Conservation (phyloP, 2,113 vertebrate species). For the Spermophilus dauricus region DNA sequence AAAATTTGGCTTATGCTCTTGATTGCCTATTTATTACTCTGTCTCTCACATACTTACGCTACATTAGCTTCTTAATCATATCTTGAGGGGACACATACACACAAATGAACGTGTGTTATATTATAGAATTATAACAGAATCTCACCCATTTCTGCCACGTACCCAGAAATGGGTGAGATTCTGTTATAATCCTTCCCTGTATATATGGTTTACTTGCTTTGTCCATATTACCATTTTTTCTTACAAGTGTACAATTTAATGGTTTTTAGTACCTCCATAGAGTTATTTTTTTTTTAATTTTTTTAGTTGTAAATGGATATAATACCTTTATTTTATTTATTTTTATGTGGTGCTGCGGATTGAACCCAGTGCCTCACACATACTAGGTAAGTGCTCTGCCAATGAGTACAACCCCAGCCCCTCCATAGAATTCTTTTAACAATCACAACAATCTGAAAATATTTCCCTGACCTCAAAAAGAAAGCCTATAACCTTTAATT, state of each 20-base stretch:
- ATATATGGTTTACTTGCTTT: not conserved
- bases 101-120: not conserved
- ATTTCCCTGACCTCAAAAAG: slow-evolving; percentile 16
- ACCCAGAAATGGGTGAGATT: not conserved
- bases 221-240: not conserved
- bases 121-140: no score
- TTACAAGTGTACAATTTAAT: not conserved
- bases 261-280: not conserved
- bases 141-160: not conserved
- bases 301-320: no score
- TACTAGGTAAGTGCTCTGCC: no score
- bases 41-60: not conserved
- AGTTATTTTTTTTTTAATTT: no score
- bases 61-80: not conserved
- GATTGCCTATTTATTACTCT: not conserved
- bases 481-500: not conserved
- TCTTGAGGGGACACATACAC: not conserved
- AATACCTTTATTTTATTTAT: no score
- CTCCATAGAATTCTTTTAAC: not conserved
- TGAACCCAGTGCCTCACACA: no score
- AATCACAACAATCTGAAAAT: not conserved
- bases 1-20: not conserved
- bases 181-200: not conserved
- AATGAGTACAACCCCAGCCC: no score
- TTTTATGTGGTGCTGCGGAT: no score